Evolutionary conservation across 2,888 invertebrate genomes (phyloP), one percentile per base, ranked within the genome.

Genomic region (Oxyteleia sp.): DNA sequence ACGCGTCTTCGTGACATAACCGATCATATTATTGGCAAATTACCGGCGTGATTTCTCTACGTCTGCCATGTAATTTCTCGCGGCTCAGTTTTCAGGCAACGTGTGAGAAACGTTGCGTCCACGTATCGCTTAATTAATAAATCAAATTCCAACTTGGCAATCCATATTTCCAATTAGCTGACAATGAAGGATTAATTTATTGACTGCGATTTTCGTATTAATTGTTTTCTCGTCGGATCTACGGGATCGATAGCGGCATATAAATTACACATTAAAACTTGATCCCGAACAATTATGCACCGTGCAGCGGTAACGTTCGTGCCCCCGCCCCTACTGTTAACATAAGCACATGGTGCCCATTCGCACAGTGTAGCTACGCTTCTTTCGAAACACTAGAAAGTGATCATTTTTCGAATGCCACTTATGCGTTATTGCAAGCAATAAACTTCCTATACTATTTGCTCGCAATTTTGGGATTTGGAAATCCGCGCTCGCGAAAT

Each of bases 311-410:
- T 47, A 45, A 74, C n/a, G 57, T 55, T 23, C 29, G 18, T 49
- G 64, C 57, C 45, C 43, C 69, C 45, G 32, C 59, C 68, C 51
- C 18, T 10, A 18, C 13, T 51, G 43, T 64, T 57, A 49, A 47
- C 64, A 43, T 49, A 13, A 18, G 20, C 11, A 13, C 4, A 13
- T 2, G 13, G 13, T 18, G 66, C 51, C 10, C 68, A 16, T 41
- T 57, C 32, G 29, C 20, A 26, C 61, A 5, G 51, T 55, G 74
- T 64, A 75, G 47, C 26, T 71, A 69, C 81, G 75, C 75, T 82
- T 82, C 82, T 82, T 82, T 82, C 75, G 81, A 82, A 69, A 82
- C 75, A 71, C 64, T 82, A 82, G 82, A 75, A 82, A 82, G 82
- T 82, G 57, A 64, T 75, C 82, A 71, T 64, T 82, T 82, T 82